A percentile compares a stretch with the other conserved stretches of the same genome.
Evolutionary conservation across 2,113 vertebrate genomes (phyloP).

Genomic region (Alces alces): DNA sequence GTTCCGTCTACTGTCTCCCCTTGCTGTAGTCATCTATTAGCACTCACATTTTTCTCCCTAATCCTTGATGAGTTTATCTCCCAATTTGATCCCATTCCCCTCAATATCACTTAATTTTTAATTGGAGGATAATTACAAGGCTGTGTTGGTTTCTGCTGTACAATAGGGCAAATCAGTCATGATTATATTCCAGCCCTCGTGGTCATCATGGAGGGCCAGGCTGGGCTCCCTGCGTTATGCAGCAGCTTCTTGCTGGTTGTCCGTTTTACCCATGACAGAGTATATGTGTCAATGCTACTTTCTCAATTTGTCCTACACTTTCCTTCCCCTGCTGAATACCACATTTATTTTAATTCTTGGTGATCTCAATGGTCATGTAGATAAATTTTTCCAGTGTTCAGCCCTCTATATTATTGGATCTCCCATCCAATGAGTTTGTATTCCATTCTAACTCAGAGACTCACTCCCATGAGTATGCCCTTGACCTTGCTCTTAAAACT

Average conservation of each 20-base stretch:
- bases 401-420: background rate
- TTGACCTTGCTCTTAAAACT: background rate
- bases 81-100: background rate
- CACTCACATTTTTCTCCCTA: background rate
- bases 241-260: background rate
- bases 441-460: background rate
- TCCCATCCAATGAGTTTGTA: background rate
- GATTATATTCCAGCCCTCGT: background rate
- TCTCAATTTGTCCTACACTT: background rate
- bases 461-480: background rate
- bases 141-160: background rate
- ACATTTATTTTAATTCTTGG: background rate
- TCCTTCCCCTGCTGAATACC: background rate
- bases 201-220: background rate
- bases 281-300: background rate
- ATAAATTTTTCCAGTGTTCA: background rate
- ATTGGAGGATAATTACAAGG: background rate
- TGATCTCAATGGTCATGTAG: background rate
- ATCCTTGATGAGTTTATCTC: background rate
- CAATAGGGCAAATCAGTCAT: background rate
- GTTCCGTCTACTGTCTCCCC: background rate
- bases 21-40: background rate
- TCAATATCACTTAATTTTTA: background rate
- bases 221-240: background rate
- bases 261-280: background rate